A percentile compares a stretch with the other conserved stretches of the same genome.
Conservation (phyloP, 2,113 vertebrate genomes). For the Centropristis striata region DNA sequence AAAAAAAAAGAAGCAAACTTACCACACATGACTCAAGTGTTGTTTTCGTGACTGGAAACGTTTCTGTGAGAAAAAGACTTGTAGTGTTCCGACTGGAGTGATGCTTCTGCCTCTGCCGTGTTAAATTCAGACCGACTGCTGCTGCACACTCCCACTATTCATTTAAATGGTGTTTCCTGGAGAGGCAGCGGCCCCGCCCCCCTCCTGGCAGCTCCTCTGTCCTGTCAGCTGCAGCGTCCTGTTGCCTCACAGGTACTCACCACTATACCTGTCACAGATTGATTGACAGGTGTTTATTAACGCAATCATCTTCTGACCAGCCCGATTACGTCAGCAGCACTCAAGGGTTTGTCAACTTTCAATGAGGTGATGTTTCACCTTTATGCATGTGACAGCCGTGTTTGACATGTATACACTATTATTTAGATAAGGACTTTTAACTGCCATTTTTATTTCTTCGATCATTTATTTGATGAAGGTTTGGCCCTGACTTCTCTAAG, state of each 20-base stretch:
- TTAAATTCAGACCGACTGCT: slow-evolving; percentile 31
- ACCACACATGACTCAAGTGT: slow-evolving; percentile 79
- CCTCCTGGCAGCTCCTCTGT: slow-evolving; percentile 25
- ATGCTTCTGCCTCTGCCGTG: slow-evolving; percentile 47
- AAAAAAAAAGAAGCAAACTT: slow-evolving; percentile 32
- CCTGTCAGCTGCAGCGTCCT: background rate
- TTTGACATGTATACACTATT: background rate
- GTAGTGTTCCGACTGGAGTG: slow-evolving; percentile 16
- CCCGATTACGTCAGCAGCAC: background rate
- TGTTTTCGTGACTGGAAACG: background rate
- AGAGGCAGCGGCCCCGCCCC: slow-evolving; percentile 58
- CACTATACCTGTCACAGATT: background rate
- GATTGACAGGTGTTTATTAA: background rate
- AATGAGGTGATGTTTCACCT: background rate
- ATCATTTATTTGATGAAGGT: background rate
- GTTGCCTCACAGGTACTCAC: slow-evolving; percentile 21
- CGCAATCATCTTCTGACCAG: background rate
- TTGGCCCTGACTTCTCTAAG: background rate
- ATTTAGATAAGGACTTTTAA: background rate
- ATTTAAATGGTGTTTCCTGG: slow-evolving; percentile 68
- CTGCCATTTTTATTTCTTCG: background rate
- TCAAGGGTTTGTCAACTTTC: background rate
- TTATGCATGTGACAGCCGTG: background rate
- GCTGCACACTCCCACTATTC: slow-evolving; percentile 42
- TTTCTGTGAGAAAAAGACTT: background rate